A percentile compares a stretch with the other conserved stretches of the same genome.
Conservation (phyloP, 2,888 invertebrate species). For the Tiliacea citrago region DNA sequence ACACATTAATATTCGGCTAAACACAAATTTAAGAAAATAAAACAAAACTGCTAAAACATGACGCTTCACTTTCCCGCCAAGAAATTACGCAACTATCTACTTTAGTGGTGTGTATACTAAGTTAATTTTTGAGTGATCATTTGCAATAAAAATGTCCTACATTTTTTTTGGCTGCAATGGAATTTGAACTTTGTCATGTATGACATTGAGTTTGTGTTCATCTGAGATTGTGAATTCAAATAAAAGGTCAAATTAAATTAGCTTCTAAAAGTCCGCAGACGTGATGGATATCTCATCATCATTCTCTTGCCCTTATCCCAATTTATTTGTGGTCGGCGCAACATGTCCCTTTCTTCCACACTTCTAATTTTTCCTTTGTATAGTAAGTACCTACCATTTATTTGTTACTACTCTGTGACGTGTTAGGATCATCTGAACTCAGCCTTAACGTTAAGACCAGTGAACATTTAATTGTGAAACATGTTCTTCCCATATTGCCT, state of each 20-base stretch:
- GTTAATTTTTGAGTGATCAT: neutral
- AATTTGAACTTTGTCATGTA: neutral
- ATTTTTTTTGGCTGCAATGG: neutral
- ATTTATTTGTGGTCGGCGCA: no score
- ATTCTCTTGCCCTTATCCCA: no score
- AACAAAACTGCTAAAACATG: no score
- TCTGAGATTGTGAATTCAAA: neutral
- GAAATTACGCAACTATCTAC: neutral
- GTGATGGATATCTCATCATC: no score
- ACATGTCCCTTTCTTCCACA: no score
- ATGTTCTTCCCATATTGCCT: constrained; percentile 80
- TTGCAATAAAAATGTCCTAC: neutral
- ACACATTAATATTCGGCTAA: no score
- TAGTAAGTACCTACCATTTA: neutral
- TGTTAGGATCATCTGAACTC: constrained; percentile 12
- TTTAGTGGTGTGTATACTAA: neutral
- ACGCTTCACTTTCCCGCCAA: no score
- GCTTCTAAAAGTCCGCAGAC: neutral
- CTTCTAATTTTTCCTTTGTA: no score
- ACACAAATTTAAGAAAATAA: no score
- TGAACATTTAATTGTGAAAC: constrained; percentile 61
- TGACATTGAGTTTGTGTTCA: neutral
- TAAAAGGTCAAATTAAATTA: neutral
- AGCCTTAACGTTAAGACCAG: constrained; percentile 7
- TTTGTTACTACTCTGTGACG: neutral